A percentile compares a stretch with the other conserved stretches of the same genome.
Conservation (phyloP, 2,888 invertebrate species). For the Trissoscelio sp. region DNA sequence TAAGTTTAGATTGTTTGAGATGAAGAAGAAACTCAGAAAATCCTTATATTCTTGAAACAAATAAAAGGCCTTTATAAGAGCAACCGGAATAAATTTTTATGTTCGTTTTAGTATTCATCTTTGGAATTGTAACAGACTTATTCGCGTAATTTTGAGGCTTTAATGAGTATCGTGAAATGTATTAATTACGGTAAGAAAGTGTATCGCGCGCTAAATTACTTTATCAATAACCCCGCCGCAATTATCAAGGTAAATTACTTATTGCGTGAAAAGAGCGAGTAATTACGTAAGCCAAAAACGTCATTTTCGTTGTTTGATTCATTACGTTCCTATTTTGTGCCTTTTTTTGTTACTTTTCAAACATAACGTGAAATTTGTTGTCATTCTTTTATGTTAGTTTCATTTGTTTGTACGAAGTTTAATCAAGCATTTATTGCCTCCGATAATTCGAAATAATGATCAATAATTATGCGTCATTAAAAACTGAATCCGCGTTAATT, state of each 20-base stretch:
- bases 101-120: no score
- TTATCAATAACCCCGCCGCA: slow-evolving; percentile 9
- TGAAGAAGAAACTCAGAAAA: no score
- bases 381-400: background rate
- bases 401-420: background rate
- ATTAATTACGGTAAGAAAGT: slow-evolving; percentile 16
- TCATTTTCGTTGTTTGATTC: slow-evolving; percentile 2
- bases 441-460: background rate
- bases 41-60: no score
- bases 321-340: background rate
- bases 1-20: no score
- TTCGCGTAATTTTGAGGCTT: background rate
- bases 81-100: no score
- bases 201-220: slow-evolving; percentile 1
- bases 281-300: slow-evolving; percentile 1
- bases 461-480: slow-evolving; percentile 3
- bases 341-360: background rate
- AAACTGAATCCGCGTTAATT: slow-evolving; percentile 10
- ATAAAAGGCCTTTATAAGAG: no score
- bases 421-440: background rate
- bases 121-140: background rate
- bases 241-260: slow-evolving; percentile 1
- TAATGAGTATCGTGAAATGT: background rate
- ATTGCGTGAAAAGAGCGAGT: slow-evolving; percentile 7
- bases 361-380: background rate